A percentile compares a stretch with the other conserved stretches of the same genome.
Evolutionary conservation across 2,888 invertebrate genomes (phyloP).

Genomic region (Lasioglossum figueresi): DNA sequence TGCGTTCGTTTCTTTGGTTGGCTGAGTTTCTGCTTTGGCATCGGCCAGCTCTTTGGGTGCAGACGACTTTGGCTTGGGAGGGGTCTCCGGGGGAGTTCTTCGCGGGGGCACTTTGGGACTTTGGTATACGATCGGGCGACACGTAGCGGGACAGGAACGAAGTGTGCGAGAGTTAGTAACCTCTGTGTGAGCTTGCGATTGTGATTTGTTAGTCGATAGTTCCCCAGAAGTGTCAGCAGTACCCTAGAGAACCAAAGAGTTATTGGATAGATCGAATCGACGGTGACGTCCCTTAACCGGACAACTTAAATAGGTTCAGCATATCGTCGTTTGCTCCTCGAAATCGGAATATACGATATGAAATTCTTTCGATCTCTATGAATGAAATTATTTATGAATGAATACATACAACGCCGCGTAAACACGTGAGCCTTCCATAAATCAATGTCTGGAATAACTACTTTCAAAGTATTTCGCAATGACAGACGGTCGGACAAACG

Average conservation of each 20-base stretch:
- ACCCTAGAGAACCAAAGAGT: slow-evolving; percentile 80
- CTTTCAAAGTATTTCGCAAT: neutral
- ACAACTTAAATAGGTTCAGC: slow-evolving; percentile 29
- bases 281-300: slow-evolving; percentile 70
- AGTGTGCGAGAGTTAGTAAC: slow-evolving; percentile 73
- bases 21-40: slow-evolving; percentile 51
- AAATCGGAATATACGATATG: neutral
- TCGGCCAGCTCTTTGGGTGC: slow-evolving; percentile 50
- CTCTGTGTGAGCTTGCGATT: slow-evolving; percentile 72
- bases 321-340: neutral
- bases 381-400: neutral
- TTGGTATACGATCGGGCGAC: slow-evolving; percentile 78
- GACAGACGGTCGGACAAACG: too few species aligned
- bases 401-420: neutral
- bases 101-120: slow-evolving; percentile 80
- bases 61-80: slow-evolving; percentile 62
- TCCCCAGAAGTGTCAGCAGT: slow-evolving; percentile 82
- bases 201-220: slow-evolving; percentile 79
- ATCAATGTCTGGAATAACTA: neutral
- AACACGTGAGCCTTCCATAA: neutral
- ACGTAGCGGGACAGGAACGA: slow-evolving; percentile 61
- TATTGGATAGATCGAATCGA: slow-evolving; percentile 60
- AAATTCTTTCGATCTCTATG: too few species aligned
- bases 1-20: slow-evolving; percentile 40
- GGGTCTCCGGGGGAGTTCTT: slow-evolving; percentile 74